Percentiles rank a stretch among this genome's conserved stretches.
phyloP scores from a whole-genome alignment of 2,888 invertebrate species.

The Sminthurides aquaticus region DNA sequence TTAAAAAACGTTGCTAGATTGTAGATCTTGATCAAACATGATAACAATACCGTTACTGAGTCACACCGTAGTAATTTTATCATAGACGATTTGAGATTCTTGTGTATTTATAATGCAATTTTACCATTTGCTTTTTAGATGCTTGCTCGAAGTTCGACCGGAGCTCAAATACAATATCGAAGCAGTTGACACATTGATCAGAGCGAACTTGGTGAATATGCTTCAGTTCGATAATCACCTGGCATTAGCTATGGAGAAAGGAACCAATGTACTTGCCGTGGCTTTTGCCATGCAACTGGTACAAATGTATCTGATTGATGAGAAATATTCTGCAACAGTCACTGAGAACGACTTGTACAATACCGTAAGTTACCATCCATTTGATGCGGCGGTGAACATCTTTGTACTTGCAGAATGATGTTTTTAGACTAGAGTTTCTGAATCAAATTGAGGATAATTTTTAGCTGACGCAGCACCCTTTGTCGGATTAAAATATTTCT shows the following conservation, averaged over 20 bases:
- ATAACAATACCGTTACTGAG: constrained; percentile 1
- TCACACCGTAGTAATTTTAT: too few species aligned
- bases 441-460: constrained; percentile 16
- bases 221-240: constrained; percentile 73
- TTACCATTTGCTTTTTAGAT: constrained; percentile 46
- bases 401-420: constrained; percentile 24
- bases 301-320: constrained; percentile 77
- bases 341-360: constrained; percentile 78
- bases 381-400: constrained; percentile 54
- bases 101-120: too few species aligned
- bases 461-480: background rate
- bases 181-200: constrained; percentile 79
- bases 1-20: background rate
- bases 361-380: constrained; percentile 72
- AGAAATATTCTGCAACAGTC: constrained; percentile 63
- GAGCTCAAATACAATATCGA: constrained; percentile 85
- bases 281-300: constrained; percentile 86
- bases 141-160: constrained; percentile 76
- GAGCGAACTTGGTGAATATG: constrained; percentile 71
- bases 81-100: too few species aligned
- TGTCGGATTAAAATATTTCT: background rate
- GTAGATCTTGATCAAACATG: constrained; percentile 6
- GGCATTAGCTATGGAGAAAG: constrained; percentile 79
- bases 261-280: constrained; percentile 69
- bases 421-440: constrained; percentile 40